Evolutionary conservation across 1,140 invertebrate species (phyloP).

Genomic region (Tyrophagus putrescentiae): DNA sequence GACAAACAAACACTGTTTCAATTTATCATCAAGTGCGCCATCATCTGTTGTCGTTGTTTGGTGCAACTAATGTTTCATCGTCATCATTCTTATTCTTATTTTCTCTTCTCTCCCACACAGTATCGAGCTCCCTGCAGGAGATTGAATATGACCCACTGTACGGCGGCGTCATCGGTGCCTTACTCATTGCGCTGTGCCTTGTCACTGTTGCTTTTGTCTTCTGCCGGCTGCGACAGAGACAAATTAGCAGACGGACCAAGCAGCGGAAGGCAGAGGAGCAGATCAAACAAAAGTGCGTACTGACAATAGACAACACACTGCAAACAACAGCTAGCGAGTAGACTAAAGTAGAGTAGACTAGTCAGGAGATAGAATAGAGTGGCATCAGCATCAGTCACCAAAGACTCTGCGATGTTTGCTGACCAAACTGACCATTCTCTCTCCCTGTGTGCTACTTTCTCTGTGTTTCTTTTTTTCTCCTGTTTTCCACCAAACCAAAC

Average conservation of each 20-base stretch:
- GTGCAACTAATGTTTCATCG: not conserved
- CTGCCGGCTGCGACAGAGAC: slow-evolving; percentile 9
- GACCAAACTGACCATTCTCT: too few relatives aligned
- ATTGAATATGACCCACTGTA: slow-evolving; percentile 4
- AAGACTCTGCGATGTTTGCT: too few relatives aligned
- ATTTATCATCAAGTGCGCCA: not conserved
- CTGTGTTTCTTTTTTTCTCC: slow-evolving; percentile 1
- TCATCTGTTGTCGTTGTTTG: not conserved
- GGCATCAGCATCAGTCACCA: too few relatives aligned
- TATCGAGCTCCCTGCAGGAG: slow-evolving; percentile 18
- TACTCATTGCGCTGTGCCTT: slow-evolving; percentile 1
- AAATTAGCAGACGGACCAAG: slow-evolving; percentile 12
- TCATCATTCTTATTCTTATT: not conserved
- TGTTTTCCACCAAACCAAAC: not conserved
- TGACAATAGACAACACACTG: too few relatives aligned
- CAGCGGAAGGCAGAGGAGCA: slow-evolving; percentile 13
- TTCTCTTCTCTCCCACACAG: not conserved
- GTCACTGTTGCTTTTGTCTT: slow-evolving; percentile 10
- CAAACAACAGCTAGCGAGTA: too few relatives aligned
- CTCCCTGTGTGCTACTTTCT: too few relatives aligned
- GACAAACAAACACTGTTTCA: not conserved
- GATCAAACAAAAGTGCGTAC: slow-evolving; percentile 19
- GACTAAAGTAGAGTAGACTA: too few relatives aligned
- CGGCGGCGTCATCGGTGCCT: not conserved
- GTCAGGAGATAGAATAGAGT: too few relatives aligned